phyloP scores from a whole-genome alignment of 1,140 invertebrate species.

The Ceratina calcarata region DNA sequence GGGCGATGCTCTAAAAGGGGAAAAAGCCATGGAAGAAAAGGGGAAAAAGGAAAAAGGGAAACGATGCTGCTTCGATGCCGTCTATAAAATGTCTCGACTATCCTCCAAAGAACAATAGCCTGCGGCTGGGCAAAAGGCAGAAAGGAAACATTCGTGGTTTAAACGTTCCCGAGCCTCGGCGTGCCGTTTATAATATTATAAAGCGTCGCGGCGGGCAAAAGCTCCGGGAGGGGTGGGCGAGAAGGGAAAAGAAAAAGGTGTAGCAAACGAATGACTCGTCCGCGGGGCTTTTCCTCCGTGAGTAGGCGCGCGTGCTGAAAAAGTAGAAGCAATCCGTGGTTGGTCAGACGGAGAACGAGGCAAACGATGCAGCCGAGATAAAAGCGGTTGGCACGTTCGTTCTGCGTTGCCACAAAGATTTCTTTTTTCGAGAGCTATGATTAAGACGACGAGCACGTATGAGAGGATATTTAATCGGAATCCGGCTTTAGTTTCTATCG shows the following conservation, averaged over 20 bases:
- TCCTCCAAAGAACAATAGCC: constrained; percentile 41
- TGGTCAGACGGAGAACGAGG: constrained; percentile 32
- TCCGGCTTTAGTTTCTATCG: too few relatives aligned
- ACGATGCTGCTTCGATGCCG: constrained; percentile 4
- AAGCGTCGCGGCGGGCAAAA: not conserved
- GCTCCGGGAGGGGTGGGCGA: not conserved
- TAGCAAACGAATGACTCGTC: constrained; percentile 18
- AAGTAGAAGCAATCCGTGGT: constrained; percentile 32
- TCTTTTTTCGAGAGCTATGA: not conserved
- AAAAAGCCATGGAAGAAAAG: not conserved
- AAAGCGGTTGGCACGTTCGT: not conserved
- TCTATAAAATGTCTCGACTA: constrained; percentile 29
- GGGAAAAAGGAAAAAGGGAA: not conserved
- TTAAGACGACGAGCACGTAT: constrained; percentile 3
- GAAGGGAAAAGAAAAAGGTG: constrained; percentile 5
- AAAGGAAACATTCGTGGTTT: constrained; percentile 42
- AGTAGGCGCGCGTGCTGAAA: not conserved
- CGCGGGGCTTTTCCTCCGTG: constrained; percentile 18
- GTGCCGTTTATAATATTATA: constrained; percentile 51
- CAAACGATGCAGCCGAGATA: not conserved
- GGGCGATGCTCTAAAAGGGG: not conserved
- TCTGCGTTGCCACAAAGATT: not conserved
- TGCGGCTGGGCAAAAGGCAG: not conserved
- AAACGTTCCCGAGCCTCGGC: constrained; percentile 26
- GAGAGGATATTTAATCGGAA: constrained; percentile 8